Base-by-base conservation (phyloP, 2,888 invertebrate species). In the Chrysomela aeneicollis region DNA sequence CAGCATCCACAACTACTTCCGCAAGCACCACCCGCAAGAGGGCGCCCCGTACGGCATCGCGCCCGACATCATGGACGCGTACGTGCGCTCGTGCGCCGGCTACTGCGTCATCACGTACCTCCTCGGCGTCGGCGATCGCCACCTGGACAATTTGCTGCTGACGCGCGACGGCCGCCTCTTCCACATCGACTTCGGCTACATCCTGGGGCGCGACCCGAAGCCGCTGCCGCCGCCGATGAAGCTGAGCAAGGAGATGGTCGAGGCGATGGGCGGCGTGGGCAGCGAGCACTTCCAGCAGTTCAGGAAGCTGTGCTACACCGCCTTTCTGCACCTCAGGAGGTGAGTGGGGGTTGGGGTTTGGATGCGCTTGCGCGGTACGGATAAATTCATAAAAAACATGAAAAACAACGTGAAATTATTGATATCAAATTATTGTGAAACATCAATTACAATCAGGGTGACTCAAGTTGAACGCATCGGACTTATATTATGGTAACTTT, bases 161-260 rank as follows among this genome's bases (percentile, higher is more conserved):
- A 97, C 98, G 4, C 90, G 89, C 42, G 88, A 90, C 59, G 98
- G 98, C 35, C 94, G 94, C 74, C 84, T 98, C 54, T 97, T 98
- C 84, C 98, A 98, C 83, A 97, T 98, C 72, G 98, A 98, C 85
- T 99, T 99, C 84, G 98, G 98, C 1, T 99, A 96, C 83, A 95
- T 97, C 81, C 86, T 99, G 64, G 99, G 98, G 0, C 87, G 98
- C 50, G 99, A 99, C 85, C 99, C 99, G 2, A 99, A 99, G 83
- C 98, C 98, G 0, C 87, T 98, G 81, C 98, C 98, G 1, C 98
- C 99, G 10, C 98, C 98, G 5, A 99, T 99, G 97, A 98, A 98
- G 84, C 87, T 99, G 47, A 97, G 96, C 82, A 94, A 93, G 82
- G 98, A 99, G 86, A 99, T 99, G 98, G 96, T 99, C 18, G 98